Percentiles rank a stretch among this genome's conserved stretches.
Evolutionary conservation across 2,888 invertebrate genomes (phyloP).

Genomic region (Lobophora halterata): DNA sequence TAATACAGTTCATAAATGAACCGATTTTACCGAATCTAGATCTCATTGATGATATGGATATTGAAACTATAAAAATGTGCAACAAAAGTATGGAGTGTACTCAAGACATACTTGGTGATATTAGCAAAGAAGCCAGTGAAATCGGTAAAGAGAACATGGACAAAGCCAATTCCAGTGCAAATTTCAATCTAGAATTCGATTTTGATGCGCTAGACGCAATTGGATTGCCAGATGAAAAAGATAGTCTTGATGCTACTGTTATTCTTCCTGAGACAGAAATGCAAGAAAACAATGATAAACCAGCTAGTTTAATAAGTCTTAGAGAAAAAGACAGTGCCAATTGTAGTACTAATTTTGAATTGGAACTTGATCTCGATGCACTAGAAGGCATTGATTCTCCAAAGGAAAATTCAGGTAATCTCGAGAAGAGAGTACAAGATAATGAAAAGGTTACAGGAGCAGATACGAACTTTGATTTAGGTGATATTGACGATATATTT

Average conservation of each 20-base stretch:
- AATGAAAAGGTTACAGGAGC: slow-evolving; percentile 21
- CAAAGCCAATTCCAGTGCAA: slow-evolving; percentile 30
- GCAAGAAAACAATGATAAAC: too few species aligned
- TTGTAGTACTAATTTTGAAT: too few species aligned
- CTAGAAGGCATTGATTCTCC: too few species aligned
- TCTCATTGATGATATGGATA: slow-evolving; percentile 56
- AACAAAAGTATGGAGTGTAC: slow-evolving; percentile 30
- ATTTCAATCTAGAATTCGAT: slow-evolving; percentile 45
- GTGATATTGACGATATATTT: slow-evolving; percentile 70
- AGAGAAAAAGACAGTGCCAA: too few species aligned
- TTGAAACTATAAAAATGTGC: slow-evolving; percentile 45
- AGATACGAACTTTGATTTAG: slow-evolving; percentile 64
- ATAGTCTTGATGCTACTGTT: too few species aligned
- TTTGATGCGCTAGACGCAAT: slow-evolving; percentile 36
- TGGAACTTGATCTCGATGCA: slow-evolving; percentile 49
- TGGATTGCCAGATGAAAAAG: slow-evolving; percentile 23
- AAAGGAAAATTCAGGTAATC: too few species aligned
- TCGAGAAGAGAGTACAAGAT: too few species aligned
- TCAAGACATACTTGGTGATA: slow-evolving; percentile 20
- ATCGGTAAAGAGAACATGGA: slow-evolving; percentile 10
- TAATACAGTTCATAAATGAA: slow-evolving; percentile 40
- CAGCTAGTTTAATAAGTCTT: too few species aligned
- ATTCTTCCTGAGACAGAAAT: too few species aligned
- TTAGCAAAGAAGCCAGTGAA: slow-evolving; percentile 11
- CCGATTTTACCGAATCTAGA: slow-evolving; percentile 54